A percentile compares a stretch with the other conserved stretches of the same genome.
phyloP scores from a whole-genome alignment of 2,797 vertebrate genomes.

The Lophura swinhoii region DNA sequence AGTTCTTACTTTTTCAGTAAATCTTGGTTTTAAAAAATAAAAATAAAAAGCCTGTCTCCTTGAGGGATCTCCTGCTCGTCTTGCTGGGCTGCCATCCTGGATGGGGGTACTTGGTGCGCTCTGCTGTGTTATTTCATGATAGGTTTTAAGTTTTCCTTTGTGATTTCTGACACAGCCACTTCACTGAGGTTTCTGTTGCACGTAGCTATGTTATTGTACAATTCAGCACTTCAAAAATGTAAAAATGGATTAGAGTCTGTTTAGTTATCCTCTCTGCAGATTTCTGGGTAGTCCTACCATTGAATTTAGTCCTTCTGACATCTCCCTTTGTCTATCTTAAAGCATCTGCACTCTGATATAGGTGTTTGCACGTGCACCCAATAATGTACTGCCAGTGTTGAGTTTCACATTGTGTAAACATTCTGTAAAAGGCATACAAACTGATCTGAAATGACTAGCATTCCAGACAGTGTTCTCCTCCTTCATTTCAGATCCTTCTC shows the following conservation, averaged over 20 bases:
- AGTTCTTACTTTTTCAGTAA: background rate
- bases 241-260: background rate
- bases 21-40: no score
- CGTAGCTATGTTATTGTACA: background rate
- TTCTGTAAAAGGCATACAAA: background rate
- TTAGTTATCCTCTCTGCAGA: background rate
- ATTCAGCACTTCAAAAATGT: background rate
- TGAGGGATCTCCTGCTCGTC: background rate
- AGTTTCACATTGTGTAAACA: background rate
- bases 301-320: background rate
- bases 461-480: background rate
- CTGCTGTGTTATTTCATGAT: background rate
- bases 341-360: background rate
- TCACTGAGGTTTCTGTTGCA: background rate
- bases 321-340: background rate
- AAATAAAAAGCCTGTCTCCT: background rate
- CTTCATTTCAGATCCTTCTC: background rate
- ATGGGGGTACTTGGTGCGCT: background rate
- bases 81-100: rapidly evolving
- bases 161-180: background rate
- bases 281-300: background rate
- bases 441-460: background rate
- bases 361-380: background rate
- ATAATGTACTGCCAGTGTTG: background rate
- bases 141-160: background rate